Evolutionary conservation across 1,140 invertebrate genomes (phyloP).

Genomic region (Doryteuthis pealeii): DNA sequence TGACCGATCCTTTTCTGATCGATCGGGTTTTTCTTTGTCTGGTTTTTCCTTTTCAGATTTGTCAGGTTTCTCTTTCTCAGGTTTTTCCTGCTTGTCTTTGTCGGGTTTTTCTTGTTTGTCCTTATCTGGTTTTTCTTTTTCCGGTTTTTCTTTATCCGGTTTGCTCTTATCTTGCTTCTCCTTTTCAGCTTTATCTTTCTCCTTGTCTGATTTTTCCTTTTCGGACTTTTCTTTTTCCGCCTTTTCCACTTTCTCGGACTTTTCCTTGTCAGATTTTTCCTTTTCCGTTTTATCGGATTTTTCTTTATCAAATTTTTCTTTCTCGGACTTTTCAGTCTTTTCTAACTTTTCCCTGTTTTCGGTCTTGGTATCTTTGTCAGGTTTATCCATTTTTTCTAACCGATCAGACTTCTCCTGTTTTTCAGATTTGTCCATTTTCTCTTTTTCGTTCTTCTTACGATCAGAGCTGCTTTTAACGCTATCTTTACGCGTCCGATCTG

Average conservation of each 20-base stretch:
- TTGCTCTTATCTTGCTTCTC: slow-evolving; percentile 19
- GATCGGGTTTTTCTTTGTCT: slow-evolving; percentile 30
- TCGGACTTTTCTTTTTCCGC: slow-evolving; percentile 27
- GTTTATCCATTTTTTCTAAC: slow-evolving; percentile 20
- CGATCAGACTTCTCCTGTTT: slow-evolving; percentile 25
- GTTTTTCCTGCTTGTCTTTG: slow-evolving; percentile 19
- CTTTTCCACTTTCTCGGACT: slow-evolving; percentile 26
- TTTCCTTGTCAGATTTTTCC: slow-evolving; percentile 16
- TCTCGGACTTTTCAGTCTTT: slow-evolving; percentile 24
- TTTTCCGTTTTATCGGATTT: slow-evolving; percentile 14
- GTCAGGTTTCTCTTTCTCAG: slow-evolving; percentile 6
- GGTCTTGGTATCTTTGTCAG: slow-evolving; percentile 20
- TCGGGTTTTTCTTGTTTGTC: slow-evolving; percentile 23
- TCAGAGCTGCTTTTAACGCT: slow-evolving; percentile 13
- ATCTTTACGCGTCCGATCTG: neutral
- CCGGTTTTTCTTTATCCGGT: slow-evolving; percentile 19
- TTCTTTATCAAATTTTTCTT: slow-evolving; percentile 30
- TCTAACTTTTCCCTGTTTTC: slow-evolving; percentile 12
- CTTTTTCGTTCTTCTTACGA: slow-evolving; percentile 16
- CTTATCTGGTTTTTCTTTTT: slow-evolving; percentile 26
- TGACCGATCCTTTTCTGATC: slow-evolving; percentile 11
- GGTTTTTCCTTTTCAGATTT: slow-evolving; percentile 34
- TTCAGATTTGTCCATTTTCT: slow-evolving; percentile 14
- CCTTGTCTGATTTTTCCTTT: slow-evolving; percentile 28
- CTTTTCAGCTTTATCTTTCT: slow-evolving; percentile 17